Evolutionary conservation across 2,888 invertebrate genomes (phyloP).

Genomic region (Omphaloscelis lunosa): DNA sequence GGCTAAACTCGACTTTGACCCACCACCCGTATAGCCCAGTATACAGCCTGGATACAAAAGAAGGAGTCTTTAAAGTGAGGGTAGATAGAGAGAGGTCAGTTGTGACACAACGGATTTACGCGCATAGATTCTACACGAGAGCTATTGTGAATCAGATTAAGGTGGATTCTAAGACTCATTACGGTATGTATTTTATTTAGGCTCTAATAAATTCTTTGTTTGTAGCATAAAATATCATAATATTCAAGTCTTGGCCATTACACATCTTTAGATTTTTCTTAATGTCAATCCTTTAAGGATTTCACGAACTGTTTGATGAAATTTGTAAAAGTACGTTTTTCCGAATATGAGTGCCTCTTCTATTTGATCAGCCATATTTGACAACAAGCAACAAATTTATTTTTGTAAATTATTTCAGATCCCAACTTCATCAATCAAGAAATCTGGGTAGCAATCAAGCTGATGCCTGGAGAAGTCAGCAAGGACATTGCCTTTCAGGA

Average conservation of each 20-base stretch:
- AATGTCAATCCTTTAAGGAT: not conserved
- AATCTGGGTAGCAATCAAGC: constrained; percentile 86
- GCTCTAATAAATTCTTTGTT: not conserved
- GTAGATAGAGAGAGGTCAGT: constrained; percentile 87
- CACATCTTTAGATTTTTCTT: not conserved
- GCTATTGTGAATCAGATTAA: constrained; percentile 88
- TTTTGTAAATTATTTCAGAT: constrained; percentile 73
- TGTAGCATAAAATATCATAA: not conserved
- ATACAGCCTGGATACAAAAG: constrained; percentile 86
- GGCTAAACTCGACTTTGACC: constrained; percentile 86
- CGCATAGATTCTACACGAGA: constrained; percentile 87
- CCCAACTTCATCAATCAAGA: constrained; percentile 85
- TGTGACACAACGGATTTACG: constrained; percentile 87
- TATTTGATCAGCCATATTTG: not conserved
- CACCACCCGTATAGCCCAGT: constrained; percentile 81
- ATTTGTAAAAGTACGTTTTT: not conserved
- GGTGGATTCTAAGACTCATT: constrained; percentile 85
- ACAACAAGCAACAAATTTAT: not conserved
- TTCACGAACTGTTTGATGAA: not conserved
- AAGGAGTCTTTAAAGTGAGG: constrained; percentile 86
- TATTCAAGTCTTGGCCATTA: not conserved
- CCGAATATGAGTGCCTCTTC: too few species aligned
- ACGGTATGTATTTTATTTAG: constrained; percentile 69
- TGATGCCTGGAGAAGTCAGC: constrained; percentile 83
- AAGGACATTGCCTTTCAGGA: constrained; percentile 83